Base-by-base conservation (phyloP, 2,113 vertebrate species). In the Hemiprocne comata region DNA sequence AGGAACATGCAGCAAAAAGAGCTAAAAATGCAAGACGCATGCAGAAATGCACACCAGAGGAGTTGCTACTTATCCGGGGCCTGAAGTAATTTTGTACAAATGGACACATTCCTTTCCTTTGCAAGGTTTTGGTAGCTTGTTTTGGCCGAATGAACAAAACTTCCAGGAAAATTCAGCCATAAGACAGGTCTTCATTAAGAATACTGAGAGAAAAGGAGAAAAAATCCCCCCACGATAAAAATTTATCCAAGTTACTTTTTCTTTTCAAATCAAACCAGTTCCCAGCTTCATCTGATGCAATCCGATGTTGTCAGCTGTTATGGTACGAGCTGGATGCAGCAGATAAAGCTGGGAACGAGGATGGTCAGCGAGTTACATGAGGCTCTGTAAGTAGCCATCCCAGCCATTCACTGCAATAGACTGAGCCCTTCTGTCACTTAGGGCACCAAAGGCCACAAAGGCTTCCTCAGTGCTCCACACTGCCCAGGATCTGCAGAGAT, bases 391-490 rank as follows among this genome's bases (percentile, higher is more conserved):
- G 90, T 21, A 58, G 79, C 75, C 18, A 2, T 66, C 83, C 84
- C 11, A 3, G 64, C 55, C 69, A 67, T 74, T 81, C 90, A 67
- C 53, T 2, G 4, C 42, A 0, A 55, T 0, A 84, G 86, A 84
- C 94, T 87, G 83, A 87, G 78, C 71, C 53, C 76, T 85, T 86
- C 90, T 96, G 91, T 93, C 80, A 85, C 65, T 96, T 26, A 31
- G 65, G 53, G 74, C 69, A 94, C 0, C 1, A 31, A 86, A 75
- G 29, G 73, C 76, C 89, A 96, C 95, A 95, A 90, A 87, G 89
- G 60, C 66, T 36, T n/a, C 46, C 62, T 93, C 85, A 96, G 90
- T 79, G 67, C 85, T 77, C 36, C 0, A 0, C 40, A 73, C 0
- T 0, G 74, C 54, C 42, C 2, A 3, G 81, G 64, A 58, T 82